A percentile compares a stretch with the other conserved stretches of the same genome.
Conservation (phyloP, 1,140 invertebrate species). For the Venturia canescens region DNA sequence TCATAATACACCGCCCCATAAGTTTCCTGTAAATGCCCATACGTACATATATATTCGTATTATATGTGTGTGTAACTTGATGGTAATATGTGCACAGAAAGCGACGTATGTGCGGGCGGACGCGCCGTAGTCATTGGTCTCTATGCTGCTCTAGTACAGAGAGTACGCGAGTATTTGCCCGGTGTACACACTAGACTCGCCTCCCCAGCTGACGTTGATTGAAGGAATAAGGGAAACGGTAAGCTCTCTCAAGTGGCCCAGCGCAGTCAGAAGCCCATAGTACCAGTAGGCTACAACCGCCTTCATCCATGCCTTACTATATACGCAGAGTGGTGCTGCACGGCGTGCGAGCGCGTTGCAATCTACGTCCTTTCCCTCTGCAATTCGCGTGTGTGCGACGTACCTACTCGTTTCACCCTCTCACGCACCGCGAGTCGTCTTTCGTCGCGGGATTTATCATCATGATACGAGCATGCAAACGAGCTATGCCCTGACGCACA, state of each 20-base stretch:
- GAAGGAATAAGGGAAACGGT: slow-evolving; percentile 76
- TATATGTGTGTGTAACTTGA: slow-evolving; percentile 19
- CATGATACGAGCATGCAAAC: slow-evolving; percentile 34
- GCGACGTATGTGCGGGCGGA: slow-evolving; percentile 55
- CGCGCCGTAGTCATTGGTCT: slow-evolving; percentile 75
- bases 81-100: slow-evolving; percentile 12
- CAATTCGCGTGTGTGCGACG: slow-evolving; percentile 14
- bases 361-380: background rate
- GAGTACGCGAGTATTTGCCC: slow-evolving; percentile 74
- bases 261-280: slow-evolving; percentile 48
- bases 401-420: slow-evolving; percentile 41
- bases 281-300: slow-evolving; percentile 39
- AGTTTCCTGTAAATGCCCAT: background rate
- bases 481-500: background rate
- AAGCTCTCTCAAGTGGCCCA: slow-evolving; percentile 66
- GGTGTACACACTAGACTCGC: slow-evolving; percentile 75
- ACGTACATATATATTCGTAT: background rate
- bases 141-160: slow-evolving; percentile 71
- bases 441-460: slow-evolving; percentile 41
- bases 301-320: slow-evolving; percentile 33
- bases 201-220: slow-evolving; percentile 77
- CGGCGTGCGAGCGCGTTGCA: slow-evolving; percentile 19
- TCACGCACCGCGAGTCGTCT: slow-evolving; percentile 24
- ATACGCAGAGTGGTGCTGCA: background rate
- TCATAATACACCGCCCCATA: slow-evolving; percentile 27